Conservation (phyloP, 2,888 invertebrate species). For the Trachelus troglodyta region DNA sequence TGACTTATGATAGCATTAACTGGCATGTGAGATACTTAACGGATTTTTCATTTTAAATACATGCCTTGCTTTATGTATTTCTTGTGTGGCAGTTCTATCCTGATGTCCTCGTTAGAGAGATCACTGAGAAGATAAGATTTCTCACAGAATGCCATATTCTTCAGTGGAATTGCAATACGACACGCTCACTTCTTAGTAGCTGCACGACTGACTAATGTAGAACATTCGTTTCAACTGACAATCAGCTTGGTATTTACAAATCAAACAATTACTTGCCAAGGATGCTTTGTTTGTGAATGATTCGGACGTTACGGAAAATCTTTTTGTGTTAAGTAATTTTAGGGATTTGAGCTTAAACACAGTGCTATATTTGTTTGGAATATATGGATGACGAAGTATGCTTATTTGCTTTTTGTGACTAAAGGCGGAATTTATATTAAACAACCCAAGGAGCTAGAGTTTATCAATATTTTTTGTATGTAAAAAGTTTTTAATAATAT, state of each 20-base stretch:
- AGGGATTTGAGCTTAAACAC: not conserved
- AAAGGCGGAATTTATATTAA: not conserved
- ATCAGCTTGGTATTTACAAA: slow-evolving; percentile 5
- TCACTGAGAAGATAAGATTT: slow-evolving; percentile 37
- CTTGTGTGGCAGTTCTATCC: slow-evolving; percentile 21
- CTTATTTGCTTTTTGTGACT: not conserved
- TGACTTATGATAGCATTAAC: not conserved
- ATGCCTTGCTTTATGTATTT: slow-evolving; percentile 11
- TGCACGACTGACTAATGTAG: slow-evolving; percentile 23
- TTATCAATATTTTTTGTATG: not conserved
- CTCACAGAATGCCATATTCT: slow-evolving; percentile 39
- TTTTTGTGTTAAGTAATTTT: not conserved
- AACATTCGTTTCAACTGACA: slow-evolving; percentile 7
- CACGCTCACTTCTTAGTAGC: slow-evolving; percentile 18
- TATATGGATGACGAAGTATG: not conserved
- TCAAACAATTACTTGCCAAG: slow-evolving; percentile 1
- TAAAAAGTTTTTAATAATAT: not conserved
- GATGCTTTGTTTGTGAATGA: not conserved
- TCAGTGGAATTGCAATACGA: slow-evolving; percentile 7
- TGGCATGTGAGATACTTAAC: not conserved
- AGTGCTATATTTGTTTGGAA: not conserved
- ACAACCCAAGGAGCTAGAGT: not conserved
- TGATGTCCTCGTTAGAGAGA: slow-evolving; percentile 22
- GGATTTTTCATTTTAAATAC: not conserved
- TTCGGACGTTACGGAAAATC: not conserved